phyloP scores from a whole-genome alignment of 2,797 vertebrate genomes.

The Melanotaenia pygmaea region DNA sequence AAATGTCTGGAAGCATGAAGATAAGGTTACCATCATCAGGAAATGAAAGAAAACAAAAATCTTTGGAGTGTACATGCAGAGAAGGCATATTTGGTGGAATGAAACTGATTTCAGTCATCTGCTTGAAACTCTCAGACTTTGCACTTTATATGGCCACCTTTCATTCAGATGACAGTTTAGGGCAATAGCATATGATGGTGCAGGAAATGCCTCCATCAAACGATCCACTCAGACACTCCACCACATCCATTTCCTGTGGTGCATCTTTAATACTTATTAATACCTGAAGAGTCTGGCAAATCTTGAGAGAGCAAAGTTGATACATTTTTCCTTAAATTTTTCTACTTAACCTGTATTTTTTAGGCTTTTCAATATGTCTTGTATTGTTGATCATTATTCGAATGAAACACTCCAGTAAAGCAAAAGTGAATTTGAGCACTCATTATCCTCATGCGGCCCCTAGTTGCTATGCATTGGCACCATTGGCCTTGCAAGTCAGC shows the following conservation, averaged over 20 bases:
- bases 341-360: background rate
- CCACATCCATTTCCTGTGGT: background rate
- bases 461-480: background rate
- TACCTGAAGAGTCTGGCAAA: background rate
- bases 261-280: background rate
- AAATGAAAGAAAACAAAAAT: constrained; percentile 23
- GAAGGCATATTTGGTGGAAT: constrained; percentile 1
- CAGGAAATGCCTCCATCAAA: background rate
- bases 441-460: background rate
- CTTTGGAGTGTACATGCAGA: constrained; percentile 19
- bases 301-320: background rate
- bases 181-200: background rate
- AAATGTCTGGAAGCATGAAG: constrained; percentile 34
- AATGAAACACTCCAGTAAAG: background rate
- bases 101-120: constrained; percentile 24
- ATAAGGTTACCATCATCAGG: constrained; percentile 22
- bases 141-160: constrained; percentile 16
- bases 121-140: background rate
- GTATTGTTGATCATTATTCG: background rate
- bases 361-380: background rate
- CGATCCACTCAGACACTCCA: background rate
- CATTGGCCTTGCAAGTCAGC: background rate
- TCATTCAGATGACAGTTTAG: constrained; percentile 7
- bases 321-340: background rate
- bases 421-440: background rate